Conservation (phyloP, 1,140 invertebrate genomes). For the Heterodera schachtii region DNA sequence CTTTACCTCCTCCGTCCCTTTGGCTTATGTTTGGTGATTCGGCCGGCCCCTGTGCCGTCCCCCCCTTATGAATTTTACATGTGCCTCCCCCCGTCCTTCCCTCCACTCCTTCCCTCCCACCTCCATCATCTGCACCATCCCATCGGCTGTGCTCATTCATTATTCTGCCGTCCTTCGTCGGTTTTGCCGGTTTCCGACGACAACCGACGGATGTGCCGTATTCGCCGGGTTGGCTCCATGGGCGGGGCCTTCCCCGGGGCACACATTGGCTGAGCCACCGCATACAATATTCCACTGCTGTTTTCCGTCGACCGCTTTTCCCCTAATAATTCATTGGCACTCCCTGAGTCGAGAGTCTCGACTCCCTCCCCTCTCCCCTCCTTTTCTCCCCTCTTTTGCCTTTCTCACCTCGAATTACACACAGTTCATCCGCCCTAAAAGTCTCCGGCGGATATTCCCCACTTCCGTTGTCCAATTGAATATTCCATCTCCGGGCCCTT, state of each 20-base stretch:
- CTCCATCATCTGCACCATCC: background rate
- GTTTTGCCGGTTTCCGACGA: constrained; percentile 15
- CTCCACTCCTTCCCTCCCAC: background rate
- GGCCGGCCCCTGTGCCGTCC: background rate
- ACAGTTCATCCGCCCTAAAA: background rate
- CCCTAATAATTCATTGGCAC: constrained; percentile 10
- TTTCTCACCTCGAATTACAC: background rate
- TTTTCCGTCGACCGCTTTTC: background rate
- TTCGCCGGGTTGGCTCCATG: background rate
- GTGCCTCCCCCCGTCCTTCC: background rate
- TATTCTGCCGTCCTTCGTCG: constrained; percentile 7
- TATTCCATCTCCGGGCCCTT: background rate
- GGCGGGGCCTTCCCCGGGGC: background rate
- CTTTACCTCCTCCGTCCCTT: no score
- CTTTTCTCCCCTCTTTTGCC: background rate
- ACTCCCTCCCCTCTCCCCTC: background rate
- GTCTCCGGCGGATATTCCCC: background rate
- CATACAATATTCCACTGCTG: constrained; percentile 5
- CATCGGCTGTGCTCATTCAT: constrained; percentile 1
- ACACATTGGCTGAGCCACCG: background rate
- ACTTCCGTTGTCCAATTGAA: constrained; percentile 6
- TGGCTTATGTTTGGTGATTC: no score
- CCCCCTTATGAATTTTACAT: constrained; percentile 15
- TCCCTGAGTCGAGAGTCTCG: background rate
- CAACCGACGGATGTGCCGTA: background rate